phyloP scores from a whole-genome alignment of 2,888 invertebrate species.

The Timema podura region DNA sequence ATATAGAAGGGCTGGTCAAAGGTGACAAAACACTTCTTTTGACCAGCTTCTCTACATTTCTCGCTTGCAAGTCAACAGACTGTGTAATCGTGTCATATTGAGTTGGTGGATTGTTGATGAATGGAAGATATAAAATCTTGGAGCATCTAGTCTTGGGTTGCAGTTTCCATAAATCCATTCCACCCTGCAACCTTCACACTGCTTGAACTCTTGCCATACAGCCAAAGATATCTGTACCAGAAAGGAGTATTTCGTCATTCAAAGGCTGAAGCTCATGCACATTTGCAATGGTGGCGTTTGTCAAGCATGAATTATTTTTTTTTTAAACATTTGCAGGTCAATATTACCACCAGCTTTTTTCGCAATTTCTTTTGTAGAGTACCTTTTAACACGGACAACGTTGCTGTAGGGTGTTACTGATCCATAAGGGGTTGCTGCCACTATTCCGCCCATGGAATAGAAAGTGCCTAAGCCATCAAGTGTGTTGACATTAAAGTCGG shows the following conservation, averaged over 20 bases:
- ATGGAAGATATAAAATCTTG: not conserved
- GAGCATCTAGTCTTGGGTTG: not conserved
- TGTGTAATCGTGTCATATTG: not conserved
- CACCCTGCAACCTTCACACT: not conserved
- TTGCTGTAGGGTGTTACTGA: too few relatives aligned
- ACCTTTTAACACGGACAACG: too few relatives aligned
- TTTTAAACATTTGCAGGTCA: too few relatives aligned
- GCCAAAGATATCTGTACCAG: not conserved
- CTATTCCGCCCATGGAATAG: too few relatives aligned
- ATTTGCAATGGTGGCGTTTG: too few relatives aligned
- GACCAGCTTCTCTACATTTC: not conserved
- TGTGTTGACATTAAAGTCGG: too few relatives aligned
- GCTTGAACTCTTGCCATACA: not conserved
- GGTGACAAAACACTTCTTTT: not conserved
- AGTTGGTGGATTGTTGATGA: constrained; percentile 8
- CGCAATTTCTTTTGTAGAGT: too few relatives aligned
- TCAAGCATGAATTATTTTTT: too few relatives aligned
- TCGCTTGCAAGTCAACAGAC: not conserved
- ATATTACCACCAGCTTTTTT: too few relatives aligned
- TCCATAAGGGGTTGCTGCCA: too few relatives aligned
- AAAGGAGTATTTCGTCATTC: not conserved
- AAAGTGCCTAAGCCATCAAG: too few relatives aligned
- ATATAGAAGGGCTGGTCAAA: not conserved
- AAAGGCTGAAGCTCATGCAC: too few relatives aligned
- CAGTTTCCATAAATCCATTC: constrained; percentile 1